Evolutionary conservation across 1,140 invertebrate species (phyloP).

Genomic region (Halictus rubicundus): DNA sequence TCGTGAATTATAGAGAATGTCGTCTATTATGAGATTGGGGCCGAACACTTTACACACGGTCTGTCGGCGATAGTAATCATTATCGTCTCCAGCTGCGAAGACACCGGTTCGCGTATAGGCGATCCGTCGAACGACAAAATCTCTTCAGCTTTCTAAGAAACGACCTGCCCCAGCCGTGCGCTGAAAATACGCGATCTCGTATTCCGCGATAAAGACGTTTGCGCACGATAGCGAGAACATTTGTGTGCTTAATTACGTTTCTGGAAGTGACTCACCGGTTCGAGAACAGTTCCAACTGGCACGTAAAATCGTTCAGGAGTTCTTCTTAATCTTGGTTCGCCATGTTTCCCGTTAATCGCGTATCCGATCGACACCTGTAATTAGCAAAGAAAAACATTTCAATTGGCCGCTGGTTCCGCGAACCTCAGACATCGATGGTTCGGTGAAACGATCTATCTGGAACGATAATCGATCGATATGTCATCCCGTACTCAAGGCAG

Average conservation of each 20-base stretch:
- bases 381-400: too few relatives aligned
- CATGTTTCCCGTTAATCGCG: too few relatives aligned
- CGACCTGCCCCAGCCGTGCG: neutral
- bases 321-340: too few relatives aligned
- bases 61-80: slow-evolving; percentile 30
- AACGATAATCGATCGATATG: neutral
- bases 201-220: slow-evolving; percentile 13
- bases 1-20: slow-evolving; percentile 48
- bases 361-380: too few relatives aligned
- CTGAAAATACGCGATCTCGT: neutral
- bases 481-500: too few relatives aligned
- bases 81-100: slow-evolving; percentile 28
- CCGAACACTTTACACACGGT: slow-evolving; percentile 51
- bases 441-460: neutral
- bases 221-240: neutral
- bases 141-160: neutral
- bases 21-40: slow-evolving; percentile 60
- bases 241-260: neutral
- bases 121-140: neutral
- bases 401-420: too few relatives aligned
- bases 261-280: neutral
- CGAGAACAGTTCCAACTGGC: neutral
- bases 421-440: too few relatives aligned
- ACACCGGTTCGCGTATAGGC: neutral
- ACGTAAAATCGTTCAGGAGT: too few relatives aligned